Evolutionary conservation across 2,113 vertebrate species (phyloP), one percentile per base, ranked within the genome.

Genomic region (Agapornis roseicollis): DNA sequence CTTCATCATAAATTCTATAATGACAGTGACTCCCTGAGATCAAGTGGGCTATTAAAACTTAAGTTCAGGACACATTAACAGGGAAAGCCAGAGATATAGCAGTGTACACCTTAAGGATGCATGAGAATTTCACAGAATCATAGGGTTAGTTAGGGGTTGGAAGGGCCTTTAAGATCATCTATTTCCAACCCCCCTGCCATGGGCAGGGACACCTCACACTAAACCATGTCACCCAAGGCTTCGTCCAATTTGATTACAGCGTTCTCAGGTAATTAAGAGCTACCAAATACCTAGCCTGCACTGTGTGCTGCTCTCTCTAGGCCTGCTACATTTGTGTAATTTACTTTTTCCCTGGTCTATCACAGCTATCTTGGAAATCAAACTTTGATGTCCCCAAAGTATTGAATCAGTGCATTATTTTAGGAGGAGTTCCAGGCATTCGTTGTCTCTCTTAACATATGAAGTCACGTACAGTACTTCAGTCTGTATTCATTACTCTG

Each of bases 241-340:
- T n/a, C n/a, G n/a, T n/a, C n/a, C n/a, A n/a, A n/a, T n/a, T 19
- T 58, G 50, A 46, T 58, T 33, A 17, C 12, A 44, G 24, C 49
- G 60, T 49, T 44, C 33, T 64, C 71, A 50, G 53, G 31, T 52
- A 33, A 52, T 71, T 72, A 18, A 79, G 19, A 83, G 35, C 49
- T 85, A 64, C 70, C 33, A 55, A 29, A 31, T 39, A 65, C 19
- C 4, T 3, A 8, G 8, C 9, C 58, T 60, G 28, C 0, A 0
- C 42, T 61, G 17, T 24, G 15, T 0, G 0, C 42, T 65, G 9
- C 8, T 65, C 20, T 65, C 13, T 55, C 13, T 63, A 16, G 22
- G 28, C 25, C 44, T n/a, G 46, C 52, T 17, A 10, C 11, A 4
- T 46, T 46, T 58, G 31, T 74, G 39, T 29, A 35, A 39, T 42